phyloP scores from a whole-genome alignment of 2,113 vertebrate genomes.

The Nanorana parkeri region DNA sequence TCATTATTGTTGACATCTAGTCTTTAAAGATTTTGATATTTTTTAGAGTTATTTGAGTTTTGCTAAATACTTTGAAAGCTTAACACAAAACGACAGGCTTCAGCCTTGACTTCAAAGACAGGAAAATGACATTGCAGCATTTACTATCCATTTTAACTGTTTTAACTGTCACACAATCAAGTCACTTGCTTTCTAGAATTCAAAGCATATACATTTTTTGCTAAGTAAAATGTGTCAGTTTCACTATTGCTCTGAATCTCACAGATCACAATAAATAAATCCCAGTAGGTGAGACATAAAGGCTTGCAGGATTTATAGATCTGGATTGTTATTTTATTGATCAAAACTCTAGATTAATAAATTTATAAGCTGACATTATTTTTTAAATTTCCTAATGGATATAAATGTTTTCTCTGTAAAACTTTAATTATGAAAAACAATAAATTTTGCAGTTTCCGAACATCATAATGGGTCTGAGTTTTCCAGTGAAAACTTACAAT shows the following conservation, averaged over 20 bases:
- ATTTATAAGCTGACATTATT: too few species aligned
- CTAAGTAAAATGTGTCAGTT: conserved; percentile 39
- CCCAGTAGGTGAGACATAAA: not conserved
- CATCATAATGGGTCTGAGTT: too few species aligned
- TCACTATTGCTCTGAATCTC: conserved; percentile 16
- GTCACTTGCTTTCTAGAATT: conserved; percentile 41
- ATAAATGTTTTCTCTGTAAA: too few species aligned
- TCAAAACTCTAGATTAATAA: too few species aligned
- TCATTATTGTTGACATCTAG: conserved; percentile 47
- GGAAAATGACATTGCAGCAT: conserved; percentile 53
- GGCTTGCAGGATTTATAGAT: not conserved
- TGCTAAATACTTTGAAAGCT: conserved; percentile 49
- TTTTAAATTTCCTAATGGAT: too few species aligned
- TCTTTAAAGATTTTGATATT: conserved; percentile 54
- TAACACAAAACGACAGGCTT: conserved; percentile 47
- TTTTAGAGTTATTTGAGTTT: conserved; percentile 54
- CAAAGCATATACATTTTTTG: conserved; percentile 42
- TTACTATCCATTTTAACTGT: conserved; percentile 54
- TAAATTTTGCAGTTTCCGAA: too few species aligned
- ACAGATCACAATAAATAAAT: conserved; percentile 34
- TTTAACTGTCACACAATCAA: conserved; percentile 53
- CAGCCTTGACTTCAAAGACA: conserved; percentile 54
- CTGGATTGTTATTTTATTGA: too few species aligned
- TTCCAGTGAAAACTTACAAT: too few species aligned
- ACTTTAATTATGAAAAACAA: too few species aligned